Evolutionary conservation across 2,113 vertebrate species (phyloP).

Genomic region (Chaenogobius annularis): DNA sequence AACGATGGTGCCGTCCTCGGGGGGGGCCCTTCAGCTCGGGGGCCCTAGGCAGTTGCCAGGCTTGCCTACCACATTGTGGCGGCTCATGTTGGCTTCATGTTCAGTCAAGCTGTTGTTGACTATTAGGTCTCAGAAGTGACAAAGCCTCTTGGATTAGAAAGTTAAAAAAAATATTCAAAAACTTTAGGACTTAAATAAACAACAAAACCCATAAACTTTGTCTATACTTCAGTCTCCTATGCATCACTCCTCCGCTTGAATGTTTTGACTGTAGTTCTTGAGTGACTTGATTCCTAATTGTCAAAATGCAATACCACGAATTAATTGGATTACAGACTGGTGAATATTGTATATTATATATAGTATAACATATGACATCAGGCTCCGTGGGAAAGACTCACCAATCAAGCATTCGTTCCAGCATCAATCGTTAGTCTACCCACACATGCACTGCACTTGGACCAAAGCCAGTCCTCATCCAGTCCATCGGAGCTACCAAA

Average conservation of each 20-base stretch:
- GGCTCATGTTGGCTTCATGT: too few relatives aligned
- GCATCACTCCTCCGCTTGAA: background rate
- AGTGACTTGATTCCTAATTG: background rate
- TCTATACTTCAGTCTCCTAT: background rate
- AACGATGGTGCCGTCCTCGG: too few relatives aligned
- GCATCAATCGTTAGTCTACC: slow-evolving; percentile 49
- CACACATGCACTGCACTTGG: slow-evolving; percentile 48
- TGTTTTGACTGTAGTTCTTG: background rate
- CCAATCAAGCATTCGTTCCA: slow-evolving; percentile 11
- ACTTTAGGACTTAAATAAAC: too few relatives aligned
- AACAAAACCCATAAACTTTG: background rate
- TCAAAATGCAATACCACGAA: background rate
- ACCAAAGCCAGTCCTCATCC: slow-evolving; percentile 39
- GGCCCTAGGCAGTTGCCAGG: too few relatives aligned
- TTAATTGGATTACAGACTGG: background rate
- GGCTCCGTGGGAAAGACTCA: slow-evolving; percentile 50
- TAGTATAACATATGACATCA: slow-evolving; percentile 25
- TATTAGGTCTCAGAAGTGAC: background rate
- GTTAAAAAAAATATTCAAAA: background rate
- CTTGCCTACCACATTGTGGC: too few relatives aligned
- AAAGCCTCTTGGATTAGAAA: background rate
- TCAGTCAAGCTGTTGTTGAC: too few relatives aligned
- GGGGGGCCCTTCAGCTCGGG: too few relatives aligned
- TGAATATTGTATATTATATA: background rate
- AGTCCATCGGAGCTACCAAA: slow-evolving; percentile 26